Base-by-base conservation (phyloP, 1,140 invertebrate species). In the Cydia amplana region DNA sequence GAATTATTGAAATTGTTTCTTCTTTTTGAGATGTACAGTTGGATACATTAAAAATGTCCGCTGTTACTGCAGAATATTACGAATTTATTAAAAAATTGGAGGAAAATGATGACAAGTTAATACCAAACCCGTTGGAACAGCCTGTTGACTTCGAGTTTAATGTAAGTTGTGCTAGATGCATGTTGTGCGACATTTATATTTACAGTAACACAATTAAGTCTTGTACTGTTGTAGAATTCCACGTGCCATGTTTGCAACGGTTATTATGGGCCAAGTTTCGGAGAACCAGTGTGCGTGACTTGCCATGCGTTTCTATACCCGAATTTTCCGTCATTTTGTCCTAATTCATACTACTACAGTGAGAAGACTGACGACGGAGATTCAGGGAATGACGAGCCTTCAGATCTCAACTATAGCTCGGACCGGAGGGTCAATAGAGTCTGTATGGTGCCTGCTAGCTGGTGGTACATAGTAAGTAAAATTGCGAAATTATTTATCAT, bases 331-430 rank as follows among this genome's bases (percentile, higher is more conserved):
- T 94, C 94, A 60, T 87, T 93, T 77, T 80, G 94, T 49, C 94
- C 94, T 79, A 93, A 94, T 70, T 94, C 95, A 70, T 95, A 94
- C 79, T 92, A 93, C 80, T 91, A 82, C 76, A 93, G 90, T 80
- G 92, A 98, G 95, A 97, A 98, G 93, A 97, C 96, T 20, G 97
- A 98, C 88, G 97, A 98, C 82, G 97, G 97, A 84, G 98, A 99
- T 87, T 98, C 97, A 0, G 98, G 98, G 4, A 99, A 98, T 87
- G 98, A 99, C 88, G 97, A 99, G 87, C 97, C 97, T n/a, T 96
- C 95, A 64, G 96, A 96, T 87, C 86, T 95, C 74, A 95, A 93
- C 92, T 93, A 95, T 87, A 94, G 85, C 70, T 83, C 88, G 18
- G 91, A 91, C 63, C 80, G 87, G 2, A 87, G 82, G 76, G 55